These are phyloP conservation scores for Pemphredon lugubris DNA, from an alignment of 2,888 invertebrate genomes.

Conservation along the genomic window DNA sequence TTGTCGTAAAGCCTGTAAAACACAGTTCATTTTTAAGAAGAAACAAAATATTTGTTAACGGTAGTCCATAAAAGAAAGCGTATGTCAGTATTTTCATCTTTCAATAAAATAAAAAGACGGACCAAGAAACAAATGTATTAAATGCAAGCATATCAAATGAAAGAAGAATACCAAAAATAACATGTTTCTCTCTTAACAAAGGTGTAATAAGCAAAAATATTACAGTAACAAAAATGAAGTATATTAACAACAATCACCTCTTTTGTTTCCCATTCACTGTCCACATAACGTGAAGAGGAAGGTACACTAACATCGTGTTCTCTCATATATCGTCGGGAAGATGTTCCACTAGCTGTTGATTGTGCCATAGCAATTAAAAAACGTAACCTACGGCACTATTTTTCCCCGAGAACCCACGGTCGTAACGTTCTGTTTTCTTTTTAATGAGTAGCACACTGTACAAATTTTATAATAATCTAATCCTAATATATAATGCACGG, in stretches of 20 bases:
- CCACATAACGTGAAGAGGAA: conserved; percentile 85
- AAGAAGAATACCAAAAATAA: neutral
- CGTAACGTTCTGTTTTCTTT: neutral
- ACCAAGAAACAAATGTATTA: neutral
- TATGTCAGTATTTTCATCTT: neutral
- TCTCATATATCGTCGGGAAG: conserved; percentile 84
- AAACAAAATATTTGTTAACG: neutral
- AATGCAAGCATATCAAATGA: neutral
- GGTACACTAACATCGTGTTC: conserved; percentile 85
- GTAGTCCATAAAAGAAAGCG: neutral
- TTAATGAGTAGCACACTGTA: neutral
- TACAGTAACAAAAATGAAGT: conserved; percentile 11
- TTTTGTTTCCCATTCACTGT: conserved; percentile 90
- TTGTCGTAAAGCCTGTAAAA: conserved; percentile 83
- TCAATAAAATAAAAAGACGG: neutral
- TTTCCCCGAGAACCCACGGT: neutral
- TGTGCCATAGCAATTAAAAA: conserved; percentile 82
- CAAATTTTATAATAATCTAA: conserved; percentile 6
- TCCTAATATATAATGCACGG: conserved; percentile 22
- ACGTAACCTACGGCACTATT: conserved; percentile 55
- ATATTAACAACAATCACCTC: conserved; percentile 82
- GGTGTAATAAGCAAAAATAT: neutral
- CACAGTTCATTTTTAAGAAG: neutral
- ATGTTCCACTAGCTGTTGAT: conserved; percentile 84
- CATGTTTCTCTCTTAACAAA: too few species aligned